Evolutionary conservation across 2,797 vertebrate species (phyloP), one percentile per base, ranked within the genome.

Genomic region (Garrulus glandarius): DNA sequence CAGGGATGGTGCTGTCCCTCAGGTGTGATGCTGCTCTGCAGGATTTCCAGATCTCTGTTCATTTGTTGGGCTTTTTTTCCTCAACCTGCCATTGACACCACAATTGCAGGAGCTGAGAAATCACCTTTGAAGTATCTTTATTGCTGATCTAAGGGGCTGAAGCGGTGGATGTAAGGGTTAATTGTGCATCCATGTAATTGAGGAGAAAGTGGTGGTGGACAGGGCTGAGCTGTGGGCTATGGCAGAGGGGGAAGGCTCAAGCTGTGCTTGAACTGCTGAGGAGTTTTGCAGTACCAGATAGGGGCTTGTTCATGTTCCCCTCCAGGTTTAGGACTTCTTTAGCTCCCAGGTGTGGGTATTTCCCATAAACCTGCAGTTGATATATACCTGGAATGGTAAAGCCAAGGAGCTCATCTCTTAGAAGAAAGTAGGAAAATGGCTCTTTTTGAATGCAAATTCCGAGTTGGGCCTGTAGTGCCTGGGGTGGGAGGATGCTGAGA

Each of bases 21-120:
- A 1, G 59, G 3, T 67, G 6, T 6, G 60, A 36, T 49, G 59
- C 18, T 37, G 1, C 36, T 5, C 3, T 32, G 44, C 10, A 4
- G 65, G 81, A 41, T 63, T 90, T 92, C 26, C 55, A n/a, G 10
- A 49, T 34, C 22, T 18, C 16, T 1, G 15, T 47, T 75, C 1
- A 47, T 55, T 64, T 12, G 3, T 72, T 61, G 15, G 4, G 1
- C 3, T 37, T n/a, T 59, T 59, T 55, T 5, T 8, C 23, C 47
- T 75, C 83, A 61, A 1, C 39, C 36, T 87, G 43, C 36, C 16
- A 3, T 43, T 88, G 53, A 4, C 7, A 37, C 39, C n/a, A 8
- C 32, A 56, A 15, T 19, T 63, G 34, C 47, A 37, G 74, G 64
- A 88, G 52, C 60, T 79, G 68, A 27, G 63, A 52, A 71, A 32